A percentile compares a stretch with the other conserved stretches of the same genome.
Evolutionary conservation across 2,888 invertebrate genomes (phyloP).

Genomic region (Linnaemya vulpina): DNA sequence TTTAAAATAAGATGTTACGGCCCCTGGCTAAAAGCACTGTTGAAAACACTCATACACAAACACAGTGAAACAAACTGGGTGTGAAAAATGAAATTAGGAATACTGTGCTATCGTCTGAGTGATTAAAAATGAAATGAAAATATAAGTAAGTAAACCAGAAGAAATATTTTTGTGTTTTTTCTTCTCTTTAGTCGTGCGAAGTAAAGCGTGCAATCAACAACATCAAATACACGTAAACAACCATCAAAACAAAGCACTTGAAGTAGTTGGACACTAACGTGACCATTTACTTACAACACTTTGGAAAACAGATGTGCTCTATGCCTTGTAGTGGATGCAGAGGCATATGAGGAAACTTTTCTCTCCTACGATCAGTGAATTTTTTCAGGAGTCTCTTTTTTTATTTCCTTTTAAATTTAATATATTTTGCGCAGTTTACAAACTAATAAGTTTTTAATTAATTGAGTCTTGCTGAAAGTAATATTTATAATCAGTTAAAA

Average conservation of each 20-base stretch:
- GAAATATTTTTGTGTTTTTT: conserved; percentile 23
- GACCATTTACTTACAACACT: conserved; percentile 6
- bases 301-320: not conserved
- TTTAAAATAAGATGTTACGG: no score
- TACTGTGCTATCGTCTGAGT: conserved; percentile 27
- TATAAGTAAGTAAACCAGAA: conserved; percentile 27
- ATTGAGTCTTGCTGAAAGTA: no score
- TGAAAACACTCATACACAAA: no score
- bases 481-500: no score
- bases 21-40: no score
- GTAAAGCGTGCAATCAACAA: conserved; percentile 31
- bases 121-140: not conserved
- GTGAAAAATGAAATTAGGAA: conserved; percentile 35
- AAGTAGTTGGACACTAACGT: conserved; percentile 35
- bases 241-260: not conserved
- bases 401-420: no score
- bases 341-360: not conserved
- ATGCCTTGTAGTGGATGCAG: not conserved
- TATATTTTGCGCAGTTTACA: no score
- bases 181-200: conserved; percentile 12
- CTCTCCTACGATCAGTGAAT: not conserved
- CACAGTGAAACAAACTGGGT: conserved; percentile 11
- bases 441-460: no score
- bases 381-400: no score
- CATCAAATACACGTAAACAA: not conserved